Evolutionary conservation across 2,113 vertebrate genomes (phyloP), one percentile per base, ranked within the genome.

Genomic region (Pionites leucogaster): DNA sequence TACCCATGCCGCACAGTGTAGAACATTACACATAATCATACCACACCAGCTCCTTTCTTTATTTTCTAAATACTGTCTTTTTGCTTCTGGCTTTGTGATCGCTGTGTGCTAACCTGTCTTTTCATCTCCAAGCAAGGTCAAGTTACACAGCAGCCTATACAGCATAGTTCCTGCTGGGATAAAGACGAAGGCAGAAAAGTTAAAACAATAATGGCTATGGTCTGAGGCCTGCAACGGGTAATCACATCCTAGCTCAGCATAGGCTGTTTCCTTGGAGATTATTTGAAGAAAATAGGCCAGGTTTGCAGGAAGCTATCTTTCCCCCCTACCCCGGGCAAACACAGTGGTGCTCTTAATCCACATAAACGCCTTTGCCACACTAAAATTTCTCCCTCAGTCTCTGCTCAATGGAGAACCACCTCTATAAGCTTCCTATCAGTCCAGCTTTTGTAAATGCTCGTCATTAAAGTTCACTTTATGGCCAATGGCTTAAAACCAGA

Each of bases 161-260:
- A 97, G 84, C 88, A 84, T 64, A 72, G 71, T 65, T 98, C 98
- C 97, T 16, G 86, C 98, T 97, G 98, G 81, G 98, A 98, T 98
- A 98, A 98, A 98, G 97, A 97, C 88, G 88, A 98, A 98, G 93
- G 96, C 82, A 98, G 95, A 92, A 96, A 97, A 96, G 97, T 98
- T 98, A 98, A 98, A 98, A 98, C 97, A 98, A 96, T 98, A 98
- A 98, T 98, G 95, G 96, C 95, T 98, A 92, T 97, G 96, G 97
- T 98, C 96, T 96, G 92, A 96, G 96, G 88, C 96, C 95, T 97
- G 93, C 94, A 98, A 97, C 89, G 88, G 96, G 96, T 97, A 98
- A 98, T 98, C 97, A 98, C 97, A 97, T 96, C 88, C 95, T 97
- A 72, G 90, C 92, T 94, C 96, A 96, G 95, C 94, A 97, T 86